Evolutionary conservation across 2,113 vertebrate genomes (phyloP), one percentile per base, ranked within the genome.

Genomic region (Poecilia latipinna): DNA sequence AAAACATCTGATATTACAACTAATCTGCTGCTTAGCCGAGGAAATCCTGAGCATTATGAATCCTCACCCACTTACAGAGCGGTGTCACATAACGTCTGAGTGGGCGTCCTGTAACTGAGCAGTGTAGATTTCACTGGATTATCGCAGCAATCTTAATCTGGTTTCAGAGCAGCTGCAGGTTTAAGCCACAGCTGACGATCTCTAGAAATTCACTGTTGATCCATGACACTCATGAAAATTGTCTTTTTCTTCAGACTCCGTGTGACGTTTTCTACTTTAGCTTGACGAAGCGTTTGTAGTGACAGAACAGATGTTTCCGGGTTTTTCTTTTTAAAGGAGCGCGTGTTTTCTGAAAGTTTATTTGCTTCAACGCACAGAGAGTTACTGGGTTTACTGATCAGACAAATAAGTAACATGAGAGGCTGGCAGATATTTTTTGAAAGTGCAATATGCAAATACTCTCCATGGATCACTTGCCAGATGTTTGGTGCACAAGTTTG

Each of bases 1-100:
- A 80, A 78, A 85, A 78, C 68, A 69, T 83, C 65, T 85, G 69
- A 90, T 91, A 82, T 82, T 72, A 57, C 24, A 35, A 54, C 68
- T 91, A 89, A 91, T 90, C 89, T 88, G 65, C 78, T 84, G 17
- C 82, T 89, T 72, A 89, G 79, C 75, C 57, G 70, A 57, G 22
- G 66, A 82, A 86, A 85, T 85, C 86, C 80, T 79, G 80, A 69
- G 31, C 57, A 69, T 81, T 80, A 80, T 85, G 82, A 90, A 85
- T 76, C 62, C 11, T 57, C 51, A n/a, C 1, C 24, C 61, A 73
- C 39, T 82, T 74, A 42, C 65, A n/a, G 35, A 12, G 73, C 80
- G 67, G 77, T 85, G 67, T 79, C 74, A 66, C 33, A 32, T n/a
- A 1, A 68, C 2, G 22, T 77, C 73, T 71, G 68, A 63, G 71